A percentile compares a stretch with the other conserved stretches of the same genome.
phyloP scores from a whole-genome alignment of 2,797 vertebrate species.

The Thamnophis elegans region DNA sequence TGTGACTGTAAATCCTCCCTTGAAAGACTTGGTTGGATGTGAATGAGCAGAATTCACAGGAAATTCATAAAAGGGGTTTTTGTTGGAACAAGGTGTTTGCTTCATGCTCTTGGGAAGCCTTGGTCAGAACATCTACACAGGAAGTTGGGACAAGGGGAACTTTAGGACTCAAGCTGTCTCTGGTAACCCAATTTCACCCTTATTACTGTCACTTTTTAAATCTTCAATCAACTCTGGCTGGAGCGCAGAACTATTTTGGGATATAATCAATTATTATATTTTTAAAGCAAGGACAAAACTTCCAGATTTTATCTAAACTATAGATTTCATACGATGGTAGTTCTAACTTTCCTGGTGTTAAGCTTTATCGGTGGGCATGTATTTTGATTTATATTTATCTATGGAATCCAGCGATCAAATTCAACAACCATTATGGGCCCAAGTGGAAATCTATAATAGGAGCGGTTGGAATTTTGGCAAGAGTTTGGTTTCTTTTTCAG shows the following conservation, averaged over 20 bases:
- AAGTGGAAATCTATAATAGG: not conserved
- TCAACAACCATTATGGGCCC: not conserved
- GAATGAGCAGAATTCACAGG: too few relatives aligned
- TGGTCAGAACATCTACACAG: not conserved
- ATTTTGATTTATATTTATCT: not conserved
- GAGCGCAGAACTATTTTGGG: not conserved
- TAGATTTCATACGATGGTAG: not conserved
- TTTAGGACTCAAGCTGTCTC: not conserved
- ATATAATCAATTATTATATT: not conserved
- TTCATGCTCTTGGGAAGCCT: too few relatives aligned
- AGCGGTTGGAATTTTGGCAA: not conserved
- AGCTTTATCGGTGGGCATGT: not conserved
- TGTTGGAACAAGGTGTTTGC: too few relatives aligned
- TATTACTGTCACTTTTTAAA: not conserved
- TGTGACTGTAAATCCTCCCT: too few relatives aligned
- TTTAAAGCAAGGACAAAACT: not conserved
- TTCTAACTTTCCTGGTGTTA: not conserved
- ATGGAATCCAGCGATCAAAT: not conserved
- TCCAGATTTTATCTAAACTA: not conserved
- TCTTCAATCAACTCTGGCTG: not conserved
- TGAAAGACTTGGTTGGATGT: too few relatives aligned
- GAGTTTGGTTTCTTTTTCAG: not conserved
- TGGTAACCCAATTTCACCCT: not conserved
- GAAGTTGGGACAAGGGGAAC: not conserved
- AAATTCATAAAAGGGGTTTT: too few relatives aligned